Percentiles rank a stretch among this genome's conserved stretches.
Conservation (phyloP, 2,797 vertebrate species). For the Australoheros facetus region DNA sequence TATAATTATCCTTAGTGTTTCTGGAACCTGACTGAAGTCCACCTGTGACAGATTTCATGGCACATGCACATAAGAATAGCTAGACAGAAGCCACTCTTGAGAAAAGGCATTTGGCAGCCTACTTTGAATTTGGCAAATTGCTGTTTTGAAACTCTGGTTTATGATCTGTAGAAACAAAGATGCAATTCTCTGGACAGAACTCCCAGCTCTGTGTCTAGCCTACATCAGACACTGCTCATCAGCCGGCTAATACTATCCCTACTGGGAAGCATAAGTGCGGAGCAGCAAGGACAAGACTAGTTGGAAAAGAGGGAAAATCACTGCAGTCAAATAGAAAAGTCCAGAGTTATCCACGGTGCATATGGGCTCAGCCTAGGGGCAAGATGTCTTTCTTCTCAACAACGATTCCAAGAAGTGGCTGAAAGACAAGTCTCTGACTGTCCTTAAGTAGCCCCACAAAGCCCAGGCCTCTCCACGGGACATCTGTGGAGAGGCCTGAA, state of each 20-base stretch:
- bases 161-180: background rate
- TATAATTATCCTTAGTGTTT: background rate
- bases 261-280: background rate
- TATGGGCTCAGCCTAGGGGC: background rate
- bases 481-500: background rate
- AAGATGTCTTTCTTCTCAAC: background rate
- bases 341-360: background rate
- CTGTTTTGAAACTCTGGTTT: background rate
- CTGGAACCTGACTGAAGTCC: no score
- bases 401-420: background rate
- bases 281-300: no score
- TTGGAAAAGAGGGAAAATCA: background rate
- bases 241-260: background rate
- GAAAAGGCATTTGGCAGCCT: background rate
- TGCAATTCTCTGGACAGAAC: background rate
- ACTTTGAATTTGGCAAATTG: conserved; percentile 8
- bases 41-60: background rate
- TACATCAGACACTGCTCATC: background rate
- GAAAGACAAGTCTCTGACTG: background rate
- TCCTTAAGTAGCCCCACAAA: background rate
- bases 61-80: background rate
- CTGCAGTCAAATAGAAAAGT: background rate
- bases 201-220: background rate
- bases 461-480: background rate
- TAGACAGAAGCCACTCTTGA: background rate